phyloP scores from a whole-genome alignment of 92 coral and sea anemone genomes.

The Phymanthus crucifer region DNA sequence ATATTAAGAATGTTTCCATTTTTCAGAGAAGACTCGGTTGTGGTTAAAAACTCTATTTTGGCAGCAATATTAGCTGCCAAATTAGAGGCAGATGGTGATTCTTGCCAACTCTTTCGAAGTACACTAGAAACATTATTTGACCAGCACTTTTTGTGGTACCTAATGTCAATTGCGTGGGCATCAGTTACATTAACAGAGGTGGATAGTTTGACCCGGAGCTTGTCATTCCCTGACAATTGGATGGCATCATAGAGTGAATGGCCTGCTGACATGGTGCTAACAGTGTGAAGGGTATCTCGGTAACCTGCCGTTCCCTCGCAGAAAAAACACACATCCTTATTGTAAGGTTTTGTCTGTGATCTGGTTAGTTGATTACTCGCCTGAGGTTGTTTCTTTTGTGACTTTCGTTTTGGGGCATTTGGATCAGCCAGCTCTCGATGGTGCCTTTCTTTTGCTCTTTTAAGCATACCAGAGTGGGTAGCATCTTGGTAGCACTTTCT shows the following conservation, averaged over 20 bases:
- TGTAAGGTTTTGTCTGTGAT: constrained; percentile 40
- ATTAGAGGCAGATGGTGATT: constrained; percentile 25
- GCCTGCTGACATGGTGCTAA: constrained; percentile 49
- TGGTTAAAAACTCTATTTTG: constrained; percentile 56
- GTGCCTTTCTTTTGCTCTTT: constrained; percentile 35
- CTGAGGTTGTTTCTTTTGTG: neutral
- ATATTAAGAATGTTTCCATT: constrained; percentile 46
- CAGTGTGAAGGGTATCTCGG: constrained; percentile 40
- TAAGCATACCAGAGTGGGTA: constrained; percentile 43
- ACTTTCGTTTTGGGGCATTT: constrained; percentile 15
- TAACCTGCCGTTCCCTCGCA: constrained; percentile 34
- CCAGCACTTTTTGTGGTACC: constrained; percentile 32
- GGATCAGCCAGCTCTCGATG: constrained; percentile 30
- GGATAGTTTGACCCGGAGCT: constrained; percentile 36
- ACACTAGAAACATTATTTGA: constrained; percentile 30
- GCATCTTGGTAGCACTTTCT: constrained; percentile 42
- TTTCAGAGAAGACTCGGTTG: constrained; percentile 42
- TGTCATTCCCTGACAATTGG: constrained; percentile 29
- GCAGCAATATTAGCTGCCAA: constrained; percentile 54
- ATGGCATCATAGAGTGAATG: constrained; percentile 45
- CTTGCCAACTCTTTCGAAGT: constrained; percentile 39
- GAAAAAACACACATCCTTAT: constrained; percentile 38
- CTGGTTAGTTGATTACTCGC: constrained; percentile 30
- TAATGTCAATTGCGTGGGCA: constrained; percentile 29
- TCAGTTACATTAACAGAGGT: constrained; percentile 28